Conservation (phyloP, 2,888 invertebrate genomes). For the Elaeidobius kamerunicus region DNA sequence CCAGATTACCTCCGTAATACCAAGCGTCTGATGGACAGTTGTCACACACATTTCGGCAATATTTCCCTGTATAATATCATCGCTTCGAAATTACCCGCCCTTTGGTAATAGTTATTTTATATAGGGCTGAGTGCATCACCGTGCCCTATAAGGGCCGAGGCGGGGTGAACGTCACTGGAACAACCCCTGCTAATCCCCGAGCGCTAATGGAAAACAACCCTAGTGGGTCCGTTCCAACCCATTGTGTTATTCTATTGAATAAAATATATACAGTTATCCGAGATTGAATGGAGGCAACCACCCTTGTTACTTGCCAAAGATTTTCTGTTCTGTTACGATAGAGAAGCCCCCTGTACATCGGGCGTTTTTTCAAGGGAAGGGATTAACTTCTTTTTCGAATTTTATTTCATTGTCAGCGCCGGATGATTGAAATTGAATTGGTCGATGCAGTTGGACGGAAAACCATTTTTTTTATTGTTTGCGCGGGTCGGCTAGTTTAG, state of each 20-base stretch:
- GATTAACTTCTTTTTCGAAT: conserved; percentile 31
- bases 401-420: conserved; percentile 24
- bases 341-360: conserved; percentile 14
- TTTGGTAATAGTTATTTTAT: conserved; percentile 36
- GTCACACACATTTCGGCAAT: conserved; percentile 30
- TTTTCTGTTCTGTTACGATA: conserved; percentile 25
- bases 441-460: conserved; percentile 29
- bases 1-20: conserved; percentile 34
- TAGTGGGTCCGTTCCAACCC: conserved; percentile 42
- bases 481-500: no score
- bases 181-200: conserved; percentile 44
- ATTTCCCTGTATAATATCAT: conserved; percentile 34
- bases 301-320: conserved; percentile 30
- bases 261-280: conserved; percentile 49
- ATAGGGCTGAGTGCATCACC: conserved; percentile 21
- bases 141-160: conserved; percentile 31
- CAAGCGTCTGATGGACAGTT: conserved; percentile 32
- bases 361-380: conserved; percentile 27
- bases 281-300: conserved; percentile 40
- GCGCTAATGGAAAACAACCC: conserved; percentile 46
- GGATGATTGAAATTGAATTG: conserved; percentile 30
- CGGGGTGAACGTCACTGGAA: conserved; percentile 38
- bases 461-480: conserved; percentile 18
- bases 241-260: conserved; percentile 48
- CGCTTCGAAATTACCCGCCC: conserved; percentile 29